These are phyloP conservation scores for Emydocephalus ijimae DNA, from an alignment of 2,113 vertebrate genomes.

Conservation along the genomic window DNA sequence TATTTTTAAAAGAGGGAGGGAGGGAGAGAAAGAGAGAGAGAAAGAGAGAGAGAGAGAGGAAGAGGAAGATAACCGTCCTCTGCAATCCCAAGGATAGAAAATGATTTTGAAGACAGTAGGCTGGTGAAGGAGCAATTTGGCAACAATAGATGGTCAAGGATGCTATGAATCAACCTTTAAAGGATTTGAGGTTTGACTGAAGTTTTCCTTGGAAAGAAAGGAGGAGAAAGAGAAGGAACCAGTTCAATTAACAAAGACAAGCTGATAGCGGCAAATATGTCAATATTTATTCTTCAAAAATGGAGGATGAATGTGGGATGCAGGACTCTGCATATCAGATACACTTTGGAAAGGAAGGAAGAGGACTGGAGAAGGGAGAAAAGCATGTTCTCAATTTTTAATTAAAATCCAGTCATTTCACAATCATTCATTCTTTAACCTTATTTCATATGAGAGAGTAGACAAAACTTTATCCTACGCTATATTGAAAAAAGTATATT, in stretches of 20 bases:
- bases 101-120: not conserved
- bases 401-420: not conserved
- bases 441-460: constrained; percentile 8
- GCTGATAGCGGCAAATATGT: constrained; percentile 55
- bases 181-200: constrained; percentile 12
- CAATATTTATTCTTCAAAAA: constrained; percentile 46
- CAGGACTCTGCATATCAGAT: not conserved
- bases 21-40: too few species aligned
- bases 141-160: not conserved
- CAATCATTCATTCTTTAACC: not conserved
- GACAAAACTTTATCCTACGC: constrained; percentile 11
- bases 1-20: not conserved
- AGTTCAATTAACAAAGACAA: not conserved
- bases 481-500: constrained; percentile 1
- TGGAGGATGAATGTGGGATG: not conserved
- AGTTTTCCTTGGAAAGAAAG: not conserved
- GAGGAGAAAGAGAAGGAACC: not conserved
- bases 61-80: not conserved
- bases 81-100: not conserved
- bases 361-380: not conserved
- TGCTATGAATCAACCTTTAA: not conserved
- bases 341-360: not conserved
- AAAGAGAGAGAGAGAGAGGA: too few species aligned
- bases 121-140: not conserved
- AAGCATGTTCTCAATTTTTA: not conserved